A percentile compares a stretch with the other conserved stretches of the same genome.
These are phyloP conservation scores for Megaustenia siamemsis DNA, from an alignment of 2,888 invertebrate species.

Conservation along the genomic window DNA sequence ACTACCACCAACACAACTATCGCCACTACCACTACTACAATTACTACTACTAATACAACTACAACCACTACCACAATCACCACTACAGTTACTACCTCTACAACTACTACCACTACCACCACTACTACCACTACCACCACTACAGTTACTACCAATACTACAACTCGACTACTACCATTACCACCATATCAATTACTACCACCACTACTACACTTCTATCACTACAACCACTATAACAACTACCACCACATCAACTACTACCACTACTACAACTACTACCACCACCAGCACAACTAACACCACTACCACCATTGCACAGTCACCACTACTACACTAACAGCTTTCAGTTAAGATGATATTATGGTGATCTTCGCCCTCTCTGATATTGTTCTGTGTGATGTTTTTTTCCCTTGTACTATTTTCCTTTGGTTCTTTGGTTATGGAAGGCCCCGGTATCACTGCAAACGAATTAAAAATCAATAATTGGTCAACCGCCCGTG, in stretches of 20 bases:
- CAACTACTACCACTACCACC: neutral
- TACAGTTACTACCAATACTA: too few relatives aligned
- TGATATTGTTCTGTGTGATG: neutral
- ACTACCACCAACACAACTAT: too few relatives aligned
- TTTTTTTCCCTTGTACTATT: neutral
- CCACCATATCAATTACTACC: neutral
- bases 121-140: neutral
- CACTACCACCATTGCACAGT: neutral
- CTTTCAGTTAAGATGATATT: neutral
- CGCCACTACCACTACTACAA: neutral
- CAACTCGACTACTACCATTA: too few relatives aligned
- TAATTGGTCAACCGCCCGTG: too few relatives aligned
- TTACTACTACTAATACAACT: too few relatives aligned
- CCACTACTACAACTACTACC: too few relatives aligned
- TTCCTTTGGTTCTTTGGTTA: too few relatives aligned
- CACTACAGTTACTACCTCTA: too few relatives aligned
- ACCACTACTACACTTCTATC: neutral
- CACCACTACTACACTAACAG: neutral
- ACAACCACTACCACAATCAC: too few relatives aligned
- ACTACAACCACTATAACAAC: neutral
- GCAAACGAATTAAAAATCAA: too few relatives aligned
- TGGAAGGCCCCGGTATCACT: too few relatives aligned
- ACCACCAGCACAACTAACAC: too few relatives aligned
- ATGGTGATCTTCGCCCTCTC: neutral
- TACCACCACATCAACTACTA: neutral